A percentile compares a stretch with the other conserved stretches of the same genome.
Conservation (phyloP, 2,113 vertebrate species). For the Zootoca vivipara region DNA sequence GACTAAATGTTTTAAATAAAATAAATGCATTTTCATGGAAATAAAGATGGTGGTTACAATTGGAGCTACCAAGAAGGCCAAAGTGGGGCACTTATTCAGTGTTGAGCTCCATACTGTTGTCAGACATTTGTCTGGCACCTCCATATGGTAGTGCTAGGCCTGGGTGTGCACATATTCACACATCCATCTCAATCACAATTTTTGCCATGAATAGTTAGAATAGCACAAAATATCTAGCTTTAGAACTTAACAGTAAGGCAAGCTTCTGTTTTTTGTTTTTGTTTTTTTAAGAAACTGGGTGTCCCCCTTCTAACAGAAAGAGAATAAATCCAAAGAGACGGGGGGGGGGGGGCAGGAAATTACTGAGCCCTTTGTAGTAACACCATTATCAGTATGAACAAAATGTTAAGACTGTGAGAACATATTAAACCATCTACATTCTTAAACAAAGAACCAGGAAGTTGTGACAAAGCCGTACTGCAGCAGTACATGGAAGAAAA, state of each 20-base stretch:
- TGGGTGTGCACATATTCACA: not conserved
- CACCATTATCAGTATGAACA: not conserved
- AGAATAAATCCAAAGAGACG: not conserved
- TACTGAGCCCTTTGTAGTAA: not conserved
- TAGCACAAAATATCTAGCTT: no score
- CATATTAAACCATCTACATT: not conserved
- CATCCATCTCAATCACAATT: not conserved
- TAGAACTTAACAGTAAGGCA: not conserved
- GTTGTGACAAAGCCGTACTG: not conserved
- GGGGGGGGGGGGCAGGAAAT: not conserved
- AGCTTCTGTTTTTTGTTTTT: not conserved
- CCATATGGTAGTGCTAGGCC: not conserved
- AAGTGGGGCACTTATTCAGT: not conserved
- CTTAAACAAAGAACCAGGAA: not conserved
- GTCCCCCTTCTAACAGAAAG: not conserved
- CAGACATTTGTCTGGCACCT: not conserved
- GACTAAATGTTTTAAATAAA: not conserved
- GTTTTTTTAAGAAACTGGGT: no score
- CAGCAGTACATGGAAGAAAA: not conserved
- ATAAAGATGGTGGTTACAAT: no score
- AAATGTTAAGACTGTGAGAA: not conserved
- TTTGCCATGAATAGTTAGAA: not conserved
- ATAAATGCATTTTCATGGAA: no score
- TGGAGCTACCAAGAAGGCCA: no score
- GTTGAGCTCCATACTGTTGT: not conserved